These are phyloP conservation scores for Melieria picta DNA, from an alignment of 2,888 invertebrate species.

Conservation along the genomic window DNA sequence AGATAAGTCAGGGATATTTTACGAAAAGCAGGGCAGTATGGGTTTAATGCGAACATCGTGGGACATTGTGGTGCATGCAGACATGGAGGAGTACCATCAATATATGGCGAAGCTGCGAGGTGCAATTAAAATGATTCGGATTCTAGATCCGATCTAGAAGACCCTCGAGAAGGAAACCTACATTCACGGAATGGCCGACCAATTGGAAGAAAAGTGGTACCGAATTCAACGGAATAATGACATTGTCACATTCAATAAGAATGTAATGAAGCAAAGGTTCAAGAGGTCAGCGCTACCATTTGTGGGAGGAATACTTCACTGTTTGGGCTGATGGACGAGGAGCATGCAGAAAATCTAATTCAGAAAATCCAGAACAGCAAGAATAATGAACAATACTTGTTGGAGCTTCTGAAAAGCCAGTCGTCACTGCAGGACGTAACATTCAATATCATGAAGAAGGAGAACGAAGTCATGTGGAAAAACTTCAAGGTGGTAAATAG, in stretches of 20 bases:
- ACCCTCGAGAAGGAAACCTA: background rate
- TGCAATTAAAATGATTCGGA: background rate
- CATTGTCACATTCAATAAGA: background rate
- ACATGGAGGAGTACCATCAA: slow-evolving; percentile 6
- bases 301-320: slow-evolving; percentile 7
- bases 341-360: background rate
- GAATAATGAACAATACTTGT: background rate
- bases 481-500: slow-evolving; percentile 2
- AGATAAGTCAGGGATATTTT: too few species aligned
- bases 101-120: background rate
- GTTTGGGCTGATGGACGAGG: slow-evolving; percentile 27
- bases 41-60: background rate
- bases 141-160: background rate
- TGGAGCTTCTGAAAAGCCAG: background rate
- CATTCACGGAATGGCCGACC: background rate
- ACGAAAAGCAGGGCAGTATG: background rate
- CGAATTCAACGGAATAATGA: background rate
- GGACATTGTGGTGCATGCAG: background rate
- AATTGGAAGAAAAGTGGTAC: background rate
- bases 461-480: background rate
- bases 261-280: background rate
- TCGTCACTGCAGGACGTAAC: slow-evolving; percentile 21
- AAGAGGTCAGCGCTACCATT: slow-evolving; percentile 14
- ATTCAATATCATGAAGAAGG: slow-evolving; percentile 1
- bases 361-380: slow-evolving; percentile 1